Conservation (phyloP, 2,888 invertebrate genomes). For the Erynnis tages region DNA sequence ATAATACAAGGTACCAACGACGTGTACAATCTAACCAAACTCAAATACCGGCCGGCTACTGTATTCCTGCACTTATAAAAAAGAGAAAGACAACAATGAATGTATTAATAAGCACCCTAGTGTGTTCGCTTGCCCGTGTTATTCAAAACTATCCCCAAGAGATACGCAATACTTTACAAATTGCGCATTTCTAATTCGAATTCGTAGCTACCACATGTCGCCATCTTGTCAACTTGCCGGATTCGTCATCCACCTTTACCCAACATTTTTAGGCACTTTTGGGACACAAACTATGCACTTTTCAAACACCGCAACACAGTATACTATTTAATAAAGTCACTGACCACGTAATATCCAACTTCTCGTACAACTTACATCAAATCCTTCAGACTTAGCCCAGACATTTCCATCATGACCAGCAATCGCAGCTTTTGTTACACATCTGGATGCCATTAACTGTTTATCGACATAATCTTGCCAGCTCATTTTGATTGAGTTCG, state of each 20-base stretch:
- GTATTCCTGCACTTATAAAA: neutral
- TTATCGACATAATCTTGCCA: slow-evolving; percentile 99
- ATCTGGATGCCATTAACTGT: slow-evolving; percentile 96
- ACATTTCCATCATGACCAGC: slow-evolving; percentile 97
- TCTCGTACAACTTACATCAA: slow-evolving; percentile 89
- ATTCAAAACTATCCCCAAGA: neutral
- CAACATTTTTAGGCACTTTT: slow-evolving; percentile 27
- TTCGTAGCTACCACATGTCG: slow-evolving; percentile 74
- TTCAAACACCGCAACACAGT: slow-evolving; percentile 43
- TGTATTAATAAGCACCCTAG: neutral
- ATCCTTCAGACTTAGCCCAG: slow-evolving; percentile 96
- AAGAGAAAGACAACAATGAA: neutral
- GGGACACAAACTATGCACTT: slow-evolving; percentile 41
- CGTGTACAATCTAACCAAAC: slow-evolving; percentile 40
- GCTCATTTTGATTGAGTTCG: slow-evolving; percentile 89
- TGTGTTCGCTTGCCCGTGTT: neutral
- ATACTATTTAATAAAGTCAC: slow-evolving; percentile 42
- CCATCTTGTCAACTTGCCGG: slow-evolving; percentile 79
- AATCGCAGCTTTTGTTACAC: slow-evolving; percentile 97
- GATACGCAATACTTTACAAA: neutral
- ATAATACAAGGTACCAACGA: slow-evolving; percentile 27
- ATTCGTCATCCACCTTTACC: slow-evolving; percentile 62
- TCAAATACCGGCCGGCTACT: slow-evolving; percentile 42
- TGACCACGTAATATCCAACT: slow-evolving; percentile 53
- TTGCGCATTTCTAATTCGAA: slow-evolving; percentile 50